phyloP scores from a whole-genome alignment of 2,888 invertebrate species.

The Ypsolopha scabrella region DNA sequence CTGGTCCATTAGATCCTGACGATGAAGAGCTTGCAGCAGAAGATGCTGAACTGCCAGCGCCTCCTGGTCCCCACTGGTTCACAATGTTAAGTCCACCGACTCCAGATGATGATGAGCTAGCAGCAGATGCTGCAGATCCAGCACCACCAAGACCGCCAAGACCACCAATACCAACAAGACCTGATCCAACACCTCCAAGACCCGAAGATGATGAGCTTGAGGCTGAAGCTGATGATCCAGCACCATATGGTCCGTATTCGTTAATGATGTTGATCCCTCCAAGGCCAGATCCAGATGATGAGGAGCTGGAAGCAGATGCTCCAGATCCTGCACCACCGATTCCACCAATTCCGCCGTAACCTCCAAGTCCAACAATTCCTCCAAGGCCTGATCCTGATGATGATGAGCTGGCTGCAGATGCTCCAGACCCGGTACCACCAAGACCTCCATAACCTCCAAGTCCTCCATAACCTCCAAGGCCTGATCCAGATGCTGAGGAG shows the following conservation, averaged over 20 bases:
- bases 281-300: slow-evolving; percentile 5
- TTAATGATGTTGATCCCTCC: not conserved
- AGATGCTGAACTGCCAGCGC: not conserved
- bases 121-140: slow-evolving; percentile 2
- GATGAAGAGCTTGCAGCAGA: slow-evolving; percentile 2
- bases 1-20: not conserved
- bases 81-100: not conserved
- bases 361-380: not conserved
- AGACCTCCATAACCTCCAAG: not conserved
- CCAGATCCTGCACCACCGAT: slow-evolving; percentile 1
- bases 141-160: not conserved
- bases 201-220: not conserved
- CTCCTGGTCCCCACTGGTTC: not conserved
- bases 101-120: not conserved
- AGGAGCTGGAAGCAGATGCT: slow-evolving; percentile 6
- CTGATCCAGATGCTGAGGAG: not conserved
- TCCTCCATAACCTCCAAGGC: not conserved
- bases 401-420: slow-evolving; percentile 9
- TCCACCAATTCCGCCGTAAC: slow-evolving; percentile 2
- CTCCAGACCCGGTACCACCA: not conserved
- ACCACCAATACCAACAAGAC: not conserved
- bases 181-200: not conserved
- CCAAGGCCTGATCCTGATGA: slow-evolving; percentile 7
- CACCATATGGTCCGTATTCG: not conserved
- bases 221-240: not conserved